phyloP scores from a whole-genome alignment of 2,113 vertebrate genomes.

The Strigops habroptila region DNA sequence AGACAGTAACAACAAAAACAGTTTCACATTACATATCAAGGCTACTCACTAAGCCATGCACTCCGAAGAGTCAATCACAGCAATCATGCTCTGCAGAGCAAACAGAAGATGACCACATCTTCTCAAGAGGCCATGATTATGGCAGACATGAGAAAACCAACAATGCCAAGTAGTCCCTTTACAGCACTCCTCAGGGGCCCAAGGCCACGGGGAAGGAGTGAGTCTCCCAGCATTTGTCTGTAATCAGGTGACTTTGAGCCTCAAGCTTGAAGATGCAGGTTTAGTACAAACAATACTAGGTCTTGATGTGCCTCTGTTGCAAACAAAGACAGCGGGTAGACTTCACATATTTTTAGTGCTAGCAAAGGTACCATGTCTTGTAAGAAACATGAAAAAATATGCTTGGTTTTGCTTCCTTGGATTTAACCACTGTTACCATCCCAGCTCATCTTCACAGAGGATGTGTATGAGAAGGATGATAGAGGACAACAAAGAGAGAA shows the following conservation, averaged over 20 bases:
- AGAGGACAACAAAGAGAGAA: background rate
- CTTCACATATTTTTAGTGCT: background rate
- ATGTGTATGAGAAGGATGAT: fast-evolving
- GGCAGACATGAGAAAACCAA: background rate
- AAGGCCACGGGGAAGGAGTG: background rate
- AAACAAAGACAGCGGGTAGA: background rate
- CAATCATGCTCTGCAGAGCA: background rate
- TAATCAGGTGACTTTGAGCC: background rate
- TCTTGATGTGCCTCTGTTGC: background rate
- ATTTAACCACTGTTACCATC: background rate
- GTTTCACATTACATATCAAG: too few relatives aligned
- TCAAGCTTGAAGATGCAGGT: background rate
- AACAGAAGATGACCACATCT: background rate
- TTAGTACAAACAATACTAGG: background rate
- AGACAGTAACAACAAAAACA: background rate
- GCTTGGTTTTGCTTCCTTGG: background rate
- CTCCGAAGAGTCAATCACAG: background rate
- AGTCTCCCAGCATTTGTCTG: background rate
- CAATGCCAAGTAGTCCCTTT: background rate
- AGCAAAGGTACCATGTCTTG: background rate
- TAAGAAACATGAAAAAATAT: background rate
- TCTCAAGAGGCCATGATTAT: background rate
- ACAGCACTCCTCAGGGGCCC: background rate
- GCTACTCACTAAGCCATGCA: fast-evolving
- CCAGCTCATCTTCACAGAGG: background rate